phyloP scores from a whole-genome alignment of 2,113 vertebrate species.

The Hymenochirus boettgeri region DNA sequence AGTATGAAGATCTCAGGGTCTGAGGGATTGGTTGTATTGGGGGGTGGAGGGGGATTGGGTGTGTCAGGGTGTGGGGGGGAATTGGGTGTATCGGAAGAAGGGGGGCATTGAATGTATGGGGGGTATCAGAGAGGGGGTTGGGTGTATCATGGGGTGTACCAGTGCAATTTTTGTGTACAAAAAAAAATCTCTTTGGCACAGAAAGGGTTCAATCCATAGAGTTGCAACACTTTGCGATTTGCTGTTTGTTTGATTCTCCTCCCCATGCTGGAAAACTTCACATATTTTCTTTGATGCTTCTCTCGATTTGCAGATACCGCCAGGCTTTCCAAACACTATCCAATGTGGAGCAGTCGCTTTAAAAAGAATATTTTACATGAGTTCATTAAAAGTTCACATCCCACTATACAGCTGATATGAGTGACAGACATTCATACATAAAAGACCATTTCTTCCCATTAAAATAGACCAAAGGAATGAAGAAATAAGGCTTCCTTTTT shows the following conservation, averaged over 20 bases:
- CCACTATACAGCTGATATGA: background rate
- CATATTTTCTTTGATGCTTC: conserved; percentile 17
- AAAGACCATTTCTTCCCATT: conserved; percentile 15
- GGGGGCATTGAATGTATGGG: too few species aligned
- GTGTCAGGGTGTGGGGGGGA: too few species aligned
- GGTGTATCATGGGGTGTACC: too few species aligned
- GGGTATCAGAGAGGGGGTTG: too few species aligned
- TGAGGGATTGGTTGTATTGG: too few species aligned
- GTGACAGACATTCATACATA: conserved; percentile 22
- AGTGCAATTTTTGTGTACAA: too few species aligned
- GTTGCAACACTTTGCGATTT: conserved; percentile 21
- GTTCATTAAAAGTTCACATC: conserved; percentile 31
- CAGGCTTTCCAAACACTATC: conserved; percentile 22
- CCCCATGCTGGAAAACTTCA: conserved; percentile 7
- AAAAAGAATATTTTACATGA: conserved; percentile 30
- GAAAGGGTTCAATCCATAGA: too few species aligned
- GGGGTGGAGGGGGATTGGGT: too few species aligned
- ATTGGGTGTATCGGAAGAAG: too few species aligned
- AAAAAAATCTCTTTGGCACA: too few species aligned
- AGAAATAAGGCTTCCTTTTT: conserved; percentile 1
- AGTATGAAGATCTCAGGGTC: too few species aligned
- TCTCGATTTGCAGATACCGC: background rate
- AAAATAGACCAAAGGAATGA: conserved; percentile 9
- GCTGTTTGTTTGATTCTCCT: background rate
- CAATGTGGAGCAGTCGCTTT: conserved; percentile 16